Percentiles rank a stretch among this genome's conserved stretches.
Evolutionary conservation across 1,140 invertebrate species (phyloP).

Genomic region (Choristoneura fumiferana): DNA sequence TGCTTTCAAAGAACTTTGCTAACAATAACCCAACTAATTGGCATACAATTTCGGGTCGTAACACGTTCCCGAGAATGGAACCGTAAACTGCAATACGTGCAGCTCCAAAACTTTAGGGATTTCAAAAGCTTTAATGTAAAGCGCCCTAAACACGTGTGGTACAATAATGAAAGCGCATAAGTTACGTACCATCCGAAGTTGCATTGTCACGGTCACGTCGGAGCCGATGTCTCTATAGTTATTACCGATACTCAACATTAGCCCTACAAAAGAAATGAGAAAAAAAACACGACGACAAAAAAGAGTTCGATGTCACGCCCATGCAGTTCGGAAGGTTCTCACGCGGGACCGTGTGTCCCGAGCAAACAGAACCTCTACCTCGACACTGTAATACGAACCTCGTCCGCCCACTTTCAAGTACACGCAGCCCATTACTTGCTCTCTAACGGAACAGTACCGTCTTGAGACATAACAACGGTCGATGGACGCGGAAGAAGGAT

Average conservation of each 20-base stretch:
- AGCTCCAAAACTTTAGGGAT: conserved; percentile 26
- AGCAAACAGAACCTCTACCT: conserved; percentile 59
- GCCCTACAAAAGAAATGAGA: conserved; percentile 35
- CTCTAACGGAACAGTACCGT: not conserved
- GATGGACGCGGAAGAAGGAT: conserved; percentile 31
- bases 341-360: conserved; percentile 48
- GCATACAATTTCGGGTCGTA: conserved; percentile 26
- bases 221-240: conserved; percentile 30
- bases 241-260: conserved; percentile 53
- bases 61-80: conserved; percentile 22
- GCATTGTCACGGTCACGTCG: conserved; percentile 67
- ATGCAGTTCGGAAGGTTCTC: conserved; percentile 68
- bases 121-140: conserved; percentile 19
- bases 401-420: conserved; percentile 37
- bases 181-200: conserved; percentile 29
- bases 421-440: conserved; percentile 37
- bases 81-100: conserved; percentile 22
- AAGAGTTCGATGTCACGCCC: conserved; percentile 68
- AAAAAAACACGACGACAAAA: conserved; percentile 49
- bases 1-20: conserved; percentile 13
- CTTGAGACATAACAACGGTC: conserved; percentile 22
- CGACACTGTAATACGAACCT: conserved; percentile 49
- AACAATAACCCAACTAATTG: conserved; percentile 30
- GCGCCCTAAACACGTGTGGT: conserved; percentile 32
- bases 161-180: conserved; percentile 24